These are phyloP conservation scores for Callosobruchus maculatus DNA, from an alignment of 2,888 invertebrate genomes.

Conservation along the genomic window DNA sequence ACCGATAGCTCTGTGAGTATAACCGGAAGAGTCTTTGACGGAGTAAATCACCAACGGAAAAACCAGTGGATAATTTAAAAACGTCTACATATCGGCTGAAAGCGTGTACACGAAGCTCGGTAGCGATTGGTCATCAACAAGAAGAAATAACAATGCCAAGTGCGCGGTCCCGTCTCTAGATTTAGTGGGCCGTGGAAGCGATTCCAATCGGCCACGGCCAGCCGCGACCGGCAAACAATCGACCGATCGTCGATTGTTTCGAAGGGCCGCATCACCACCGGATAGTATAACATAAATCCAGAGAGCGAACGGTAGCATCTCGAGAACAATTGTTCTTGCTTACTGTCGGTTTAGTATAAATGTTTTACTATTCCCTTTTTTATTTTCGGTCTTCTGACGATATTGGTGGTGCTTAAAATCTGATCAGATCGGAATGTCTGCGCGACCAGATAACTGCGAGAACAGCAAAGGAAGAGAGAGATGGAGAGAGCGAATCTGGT, in stretches of 20 bases:
- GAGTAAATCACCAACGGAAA: no score
- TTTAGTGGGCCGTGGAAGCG: conserved; percentile 37
- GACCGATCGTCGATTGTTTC: conserved; percentile 21
- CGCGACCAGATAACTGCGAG: conserved; percentile 4
- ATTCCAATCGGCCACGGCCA: conserved; percentile 31
- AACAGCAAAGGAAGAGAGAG: no score
- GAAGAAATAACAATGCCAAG: conserved; percentile 48
- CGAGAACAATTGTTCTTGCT: conserved; percentile 49
- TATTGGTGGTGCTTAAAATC: conserved; percentile 18
- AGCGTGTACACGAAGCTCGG: conserved; percentile 36
- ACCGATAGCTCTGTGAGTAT: no score
- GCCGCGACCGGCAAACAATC: conserved; percentile 33
- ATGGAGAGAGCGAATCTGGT: no score
- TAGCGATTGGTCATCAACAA: conserved; percentile 49
- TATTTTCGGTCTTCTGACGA: conserved; percentile 12
- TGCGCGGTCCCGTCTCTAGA: conserved; percentile 44
- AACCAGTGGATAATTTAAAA: conserved; percentile 2
- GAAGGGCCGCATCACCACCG: conserved; percentile 29
- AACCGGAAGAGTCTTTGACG: no score
- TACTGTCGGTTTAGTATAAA: conserved; percentile 47
- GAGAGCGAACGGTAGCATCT: conserved; percentile 47
- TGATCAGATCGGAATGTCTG: conserved; percentile 15
- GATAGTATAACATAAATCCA: conserved; percentile 46
- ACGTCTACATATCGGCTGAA: conserved; percentile 26
- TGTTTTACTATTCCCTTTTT: conserved; percentile 38